phyloP scores from a whole-genome alignment of 2,888 invertebrate species.

The Allygus modestus region DNA sequence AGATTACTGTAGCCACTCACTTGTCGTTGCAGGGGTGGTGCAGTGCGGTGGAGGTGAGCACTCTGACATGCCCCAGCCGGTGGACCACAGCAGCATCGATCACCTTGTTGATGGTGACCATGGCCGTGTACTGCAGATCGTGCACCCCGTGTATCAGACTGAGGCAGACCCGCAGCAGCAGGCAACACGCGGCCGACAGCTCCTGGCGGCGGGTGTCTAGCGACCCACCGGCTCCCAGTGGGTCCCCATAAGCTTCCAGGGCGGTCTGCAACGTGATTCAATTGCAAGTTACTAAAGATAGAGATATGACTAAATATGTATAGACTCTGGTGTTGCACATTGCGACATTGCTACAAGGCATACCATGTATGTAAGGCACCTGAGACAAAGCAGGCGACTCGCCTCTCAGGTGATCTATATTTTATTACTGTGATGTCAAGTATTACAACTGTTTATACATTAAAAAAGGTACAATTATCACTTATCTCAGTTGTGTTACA shows the following conservation, averaged over 20 bases:
- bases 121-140: constrained; percentile 79
- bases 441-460: too few species aligned
- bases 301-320: too few species aligned
- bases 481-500: too few species aligned
- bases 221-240: constrained; percentile 62
- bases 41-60: constrained; percentile 70
- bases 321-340: too few species aligned
- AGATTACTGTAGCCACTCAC: too few species aligned
- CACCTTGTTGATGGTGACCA: constrained; percentile 79
- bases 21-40: constrained; percentile 70
- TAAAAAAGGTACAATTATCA: too few species aligned
- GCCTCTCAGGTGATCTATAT: too few species aligned
- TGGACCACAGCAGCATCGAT: constrained; percentile 77
- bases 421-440: too few species aligned
- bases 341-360: too few species aligned
- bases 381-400: too few species aligned
- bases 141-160: constrained; percentile 78
- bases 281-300: background rate
- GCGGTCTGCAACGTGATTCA: constrained; percentile 72
- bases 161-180: constrained; percentile 77
- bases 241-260: constrained; percentile 72
- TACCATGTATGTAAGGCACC: too few species aligned
- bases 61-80: constrained; percentile 72
- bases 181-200: constrained; percentile 76
- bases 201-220: constrained; percentile 70